These are phyloP conservation scores for Nomada flava DNA, from an alignment of 2,888 invertebrate species.

Conservation along the genomic window DNA sequence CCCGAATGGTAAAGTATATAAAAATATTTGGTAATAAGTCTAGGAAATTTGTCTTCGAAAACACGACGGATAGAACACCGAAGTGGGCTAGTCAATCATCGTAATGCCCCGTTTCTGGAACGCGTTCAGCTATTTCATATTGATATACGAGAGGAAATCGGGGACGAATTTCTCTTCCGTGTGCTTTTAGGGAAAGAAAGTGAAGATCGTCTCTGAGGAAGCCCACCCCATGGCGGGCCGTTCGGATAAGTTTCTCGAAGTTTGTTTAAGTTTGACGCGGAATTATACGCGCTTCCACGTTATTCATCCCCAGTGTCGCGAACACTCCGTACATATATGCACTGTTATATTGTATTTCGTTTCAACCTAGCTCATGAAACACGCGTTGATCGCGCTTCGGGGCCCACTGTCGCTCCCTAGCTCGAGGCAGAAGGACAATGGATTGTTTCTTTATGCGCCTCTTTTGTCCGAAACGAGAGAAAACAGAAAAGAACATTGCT, in stretches of 20 bases:
- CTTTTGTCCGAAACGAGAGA: slow-evolving; percentile 10
- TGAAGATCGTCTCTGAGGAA: no score
- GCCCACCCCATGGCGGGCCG: no score
- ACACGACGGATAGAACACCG: not conserved
- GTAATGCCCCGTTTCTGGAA: not conserved
- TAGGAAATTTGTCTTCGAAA: not conserved
- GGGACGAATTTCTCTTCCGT: no score
- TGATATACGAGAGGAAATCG: no score
- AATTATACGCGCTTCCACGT: not conserved
- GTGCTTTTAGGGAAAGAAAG: no score
- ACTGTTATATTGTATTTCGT: slow-evolving; percentile 12
- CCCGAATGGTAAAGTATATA: not conserved
- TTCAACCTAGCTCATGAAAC: slow-evolving; percentile 23
- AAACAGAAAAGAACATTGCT: slow-evolving; percentile 19
- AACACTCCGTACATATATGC: slow-evolving; percentile 17
- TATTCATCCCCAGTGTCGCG: slow-evolving; percentile 45
- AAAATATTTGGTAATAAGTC: not conserved
- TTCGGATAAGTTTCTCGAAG: no score
- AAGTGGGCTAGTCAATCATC: not conserved
- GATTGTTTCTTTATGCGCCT: slow-evolving; percentile 21
- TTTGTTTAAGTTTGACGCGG: no score
- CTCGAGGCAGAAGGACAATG: slow-evolving; percentile 35
- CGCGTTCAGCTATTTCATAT: no score
- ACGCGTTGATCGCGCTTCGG: slow-evolving; percentile 30
- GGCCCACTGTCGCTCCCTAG: slow-evolving; percentile 34